Evolutionary conservation across 2,797 vertebrate genomes (phyloP).

Genomic region (Fringilla coelebs): DNA sequence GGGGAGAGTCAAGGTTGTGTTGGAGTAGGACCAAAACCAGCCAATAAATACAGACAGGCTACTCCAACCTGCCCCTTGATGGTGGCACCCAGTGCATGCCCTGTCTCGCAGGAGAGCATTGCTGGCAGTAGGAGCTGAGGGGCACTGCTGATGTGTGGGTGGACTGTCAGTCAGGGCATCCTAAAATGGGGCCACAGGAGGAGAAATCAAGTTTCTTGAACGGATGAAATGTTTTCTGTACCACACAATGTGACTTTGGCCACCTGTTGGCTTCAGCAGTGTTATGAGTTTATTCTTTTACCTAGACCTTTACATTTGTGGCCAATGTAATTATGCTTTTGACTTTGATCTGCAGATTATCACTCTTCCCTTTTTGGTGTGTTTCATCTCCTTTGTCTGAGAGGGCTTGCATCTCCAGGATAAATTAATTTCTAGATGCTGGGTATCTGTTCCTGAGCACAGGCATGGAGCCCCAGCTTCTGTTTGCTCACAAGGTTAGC

Average conservation of each 20-base stretch:
- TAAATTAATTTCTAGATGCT: background rate
- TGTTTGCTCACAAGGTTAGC: background rate
- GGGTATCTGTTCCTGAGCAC: background rate
- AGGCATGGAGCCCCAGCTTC: background rate
- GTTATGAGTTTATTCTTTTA: background rate
- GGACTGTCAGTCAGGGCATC: accelerated
- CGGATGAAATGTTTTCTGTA: background rate
- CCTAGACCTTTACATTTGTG: background rate
- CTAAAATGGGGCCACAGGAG: background rate
- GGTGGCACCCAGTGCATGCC: background rate
- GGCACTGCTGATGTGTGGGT: background rate
- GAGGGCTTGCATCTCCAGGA: background rate
- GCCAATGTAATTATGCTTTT: background rate
- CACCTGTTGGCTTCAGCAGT: background rate
- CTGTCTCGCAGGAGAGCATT: background rate
- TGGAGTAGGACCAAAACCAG: background rate
- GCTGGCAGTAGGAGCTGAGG: background rate
- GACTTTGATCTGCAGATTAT: background rate
- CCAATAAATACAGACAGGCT: accelerated
- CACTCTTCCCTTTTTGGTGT: background rate
- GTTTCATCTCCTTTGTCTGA: background rate
- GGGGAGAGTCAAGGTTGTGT: background rate
- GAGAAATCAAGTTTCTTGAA: background rate
- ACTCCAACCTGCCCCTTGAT: background rate
- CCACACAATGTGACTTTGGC: accelerated